A percentile compares a stretch with the other conserved stretches of the same genome.
These are phyloP conservation scores for Myiozetetes cayanensis DNA, from an alignment of 2,113 vertebrate species.

Conservation along the genomic window DNA sequence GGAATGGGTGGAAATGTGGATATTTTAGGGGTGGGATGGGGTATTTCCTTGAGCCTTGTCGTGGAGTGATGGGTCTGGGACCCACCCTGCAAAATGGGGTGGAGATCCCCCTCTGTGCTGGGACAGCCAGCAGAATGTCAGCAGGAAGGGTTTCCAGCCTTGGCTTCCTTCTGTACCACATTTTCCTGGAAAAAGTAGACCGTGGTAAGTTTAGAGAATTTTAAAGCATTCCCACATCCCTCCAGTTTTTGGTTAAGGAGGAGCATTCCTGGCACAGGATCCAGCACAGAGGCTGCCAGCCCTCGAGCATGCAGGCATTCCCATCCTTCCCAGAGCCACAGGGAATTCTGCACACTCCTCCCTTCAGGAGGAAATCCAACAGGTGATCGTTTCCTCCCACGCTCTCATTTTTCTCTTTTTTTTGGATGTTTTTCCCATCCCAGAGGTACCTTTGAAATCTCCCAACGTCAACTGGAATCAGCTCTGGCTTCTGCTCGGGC, in stretches of 20 bases:
- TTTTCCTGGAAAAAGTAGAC: background rate
- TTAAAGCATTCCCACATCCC: background rate
- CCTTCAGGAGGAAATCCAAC: background rate
- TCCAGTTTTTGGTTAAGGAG: background rate
- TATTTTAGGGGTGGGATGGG: rapidly evolving
- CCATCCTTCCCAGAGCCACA: background rate
- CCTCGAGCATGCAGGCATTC: rapidly evolving
- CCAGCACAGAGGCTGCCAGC: rapidly evolving
- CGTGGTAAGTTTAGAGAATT: rapidly evolving
- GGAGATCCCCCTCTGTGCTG: rapidly evolving
- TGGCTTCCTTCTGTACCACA: rapidly evolving
- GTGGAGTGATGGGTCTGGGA: background rate
- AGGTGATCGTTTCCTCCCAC: background rate
- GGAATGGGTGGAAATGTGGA: background rate
- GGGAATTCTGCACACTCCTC: background rate
- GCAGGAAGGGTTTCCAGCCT: rapidly evolving
- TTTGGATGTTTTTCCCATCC: constrained; percentile 29
- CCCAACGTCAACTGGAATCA: constrained; percentile 82
- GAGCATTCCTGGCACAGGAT: rapidly evolving
- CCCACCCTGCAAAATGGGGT: rapidly evolving
- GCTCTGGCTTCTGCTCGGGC: constrained; percentile 70
- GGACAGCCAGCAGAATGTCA: rapidly evolving
- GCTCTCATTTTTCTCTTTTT: background rate
- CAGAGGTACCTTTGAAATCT: constrained; percentile 62
- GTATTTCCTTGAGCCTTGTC: background rate